phyloP scores from a whole-genome alignment of 2,113 vertebrate species.

The Axis porcinus region DNA sequence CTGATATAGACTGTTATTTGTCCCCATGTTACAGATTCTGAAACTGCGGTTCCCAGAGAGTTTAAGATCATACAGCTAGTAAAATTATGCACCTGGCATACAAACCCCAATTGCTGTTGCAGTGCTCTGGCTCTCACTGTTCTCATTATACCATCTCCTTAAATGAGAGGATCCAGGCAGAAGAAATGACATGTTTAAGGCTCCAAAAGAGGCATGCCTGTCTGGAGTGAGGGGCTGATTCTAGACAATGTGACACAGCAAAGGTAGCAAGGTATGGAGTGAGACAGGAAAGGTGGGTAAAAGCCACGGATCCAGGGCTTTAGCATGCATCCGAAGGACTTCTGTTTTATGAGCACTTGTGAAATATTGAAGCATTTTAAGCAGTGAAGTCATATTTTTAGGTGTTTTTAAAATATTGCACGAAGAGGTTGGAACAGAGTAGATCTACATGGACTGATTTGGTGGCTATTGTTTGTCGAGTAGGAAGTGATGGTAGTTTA shows the following conservation, averaged over 20 bases:
- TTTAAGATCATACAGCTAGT: neutral
- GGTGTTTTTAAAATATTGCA: neutral
- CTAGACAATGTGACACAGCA: neutral
- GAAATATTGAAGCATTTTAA: neutral
- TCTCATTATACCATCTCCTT: neutral
- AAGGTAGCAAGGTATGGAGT: neutral
- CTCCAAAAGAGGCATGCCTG: neutral
- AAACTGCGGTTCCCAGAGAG: neutral
- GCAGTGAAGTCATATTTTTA: neutral
- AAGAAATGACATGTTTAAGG: neutral
- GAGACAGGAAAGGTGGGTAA: neutral
- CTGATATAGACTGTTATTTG: neutral
- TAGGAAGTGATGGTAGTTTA: neutral
- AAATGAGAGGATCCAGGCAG: neutral
- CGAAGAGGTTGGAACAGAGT: neutral
- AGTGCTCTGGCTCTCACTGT: neutral
- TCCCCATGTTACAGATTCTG: neutral
- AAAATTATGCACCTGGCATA: neutral
- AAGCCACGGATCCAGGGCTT: neutral
- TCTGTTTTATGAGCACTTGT: neutral
- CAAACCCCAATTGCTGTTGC: neutral
- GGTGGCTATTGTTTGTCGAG: neutral
- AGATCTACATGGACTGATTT: neutral
- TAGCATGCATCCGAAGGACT: neutral
- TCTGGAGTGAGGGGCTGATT: neutral